Evolutionary conservation across 2,888 invertebrate species (phyloP).

Genomic region (Stenichneumon culpator): DNA sequence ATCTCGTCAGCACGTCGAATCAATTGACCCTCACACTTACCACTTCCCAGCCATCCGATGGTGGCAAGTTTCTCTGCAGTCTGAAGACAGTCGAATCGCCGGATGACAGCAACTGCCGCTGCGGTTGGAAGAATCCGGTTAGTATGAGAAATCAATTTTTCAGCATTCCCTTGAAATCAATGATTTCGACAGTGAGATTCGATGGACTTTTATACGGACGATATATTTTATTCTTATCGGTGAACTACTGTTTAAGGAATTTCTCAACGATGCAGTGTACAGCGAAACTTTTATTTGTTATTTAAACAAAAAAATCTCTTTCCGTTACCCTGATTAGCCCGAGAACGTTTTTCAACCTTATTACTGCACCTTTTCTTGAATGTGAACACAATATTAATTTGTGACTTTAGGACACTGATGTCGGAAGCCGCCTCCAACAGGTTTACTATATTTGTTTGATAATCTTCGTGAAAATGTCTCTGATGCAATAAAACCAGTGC

Average conservation of each 20-base stretch:
- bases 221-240: background rate
- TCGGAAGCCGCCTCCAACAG: background rate
- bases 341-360: background rate
- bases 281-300: background rate
- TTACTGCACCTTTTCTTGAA: slow-evolving; percentile 4
- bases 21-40: slow-evolving; percentile 74
- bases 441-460: slow-evolving; percentile 21
- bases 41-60: slow-evolving; percentile 78
- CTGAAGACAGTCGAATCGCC: slow-evolving; percentile 74
- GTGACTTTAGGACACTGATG: slow-evolving; percentile 12
- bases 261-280: background rate
- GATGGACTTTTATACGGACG: background rate
- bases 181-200: background rate
- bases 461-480: slow-evolving; percentile 17
- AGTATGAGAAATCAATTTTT: slow-evolving; percentile 39
- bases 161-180: background rate
- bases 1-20: slow-evolving; percentile 74
- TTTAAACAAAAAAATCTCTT: background rate
- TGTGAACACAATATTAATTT: slow-evolving; percentile 7
- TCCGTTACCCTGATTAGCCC: background rate
- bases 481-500: slow-evolving; percentile 1
- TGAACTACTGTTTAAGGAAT: background rate
- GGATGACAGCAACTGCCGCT: slow-evolving; percentile 84
- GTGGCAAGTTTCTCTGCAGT: slow-evolving; percentile 86
- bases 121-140: slow-evolving; percentile 87